Conservation (phyloP, 1,140 invertebrate species). For the Mylabris phalerata region DNA sequence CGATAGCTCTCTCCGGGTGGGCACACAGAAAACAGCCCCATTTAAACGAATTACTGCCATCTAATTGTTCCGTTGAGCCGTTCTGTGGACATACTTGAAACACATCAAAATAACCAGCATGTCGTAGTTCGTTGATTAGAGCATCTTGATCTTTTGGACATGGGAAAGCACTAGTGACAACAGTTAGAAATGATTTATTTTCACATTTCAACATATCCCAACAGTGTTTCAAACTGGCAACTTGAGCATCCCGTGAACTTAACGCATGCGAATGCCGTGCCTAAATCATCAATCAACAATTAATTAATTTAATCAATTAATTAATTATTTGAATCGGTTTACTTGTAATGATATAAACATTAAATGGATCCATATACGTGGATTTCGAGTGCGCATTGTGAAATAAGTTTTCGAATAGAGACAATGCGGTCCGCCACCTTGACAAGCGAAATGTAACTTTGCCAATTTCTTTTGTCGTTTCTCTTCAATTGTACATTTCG, state of each 20-base stretch:
- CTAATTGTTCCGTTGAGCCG: constrained; percentile 39
- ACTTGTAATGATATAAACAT: constrained; percentile 88
- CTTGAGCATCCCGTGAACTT: constrained; percentile 74
- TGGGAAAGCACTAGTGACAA: constrained; percentile 89
- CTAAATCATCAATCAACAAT: constrained; percentile 37
- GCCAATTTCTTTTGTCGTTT: constrained; percentile 74
- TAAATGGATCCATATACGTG: constrained; percentile 87
- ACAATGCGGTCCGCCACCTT: constrained; percentile 77
- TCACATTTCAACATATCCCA: constrained; percentile 90
- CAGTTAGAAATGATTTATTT: constrained; percentile 79
- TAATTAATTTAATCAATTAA: background rate
- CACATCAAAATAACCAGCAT: constrained; percentile 84
- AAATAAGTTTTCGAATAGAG: constrained; percentile 82
- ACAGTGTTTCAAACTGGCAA: constrained; percentile 79
- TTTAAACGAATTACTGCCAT: constrained; percentile 38
- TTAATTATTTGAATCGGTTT: background rate
- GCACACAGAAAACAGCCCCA: constrained; percentile 90
- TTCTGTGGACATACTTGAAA: constrained; percentile 65
- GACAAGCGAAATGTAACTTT: constrained; percentile 84
- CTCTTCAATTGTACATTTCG: constrained; percentile 85
- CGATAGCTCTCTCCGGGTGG: constrained; percentile 79
- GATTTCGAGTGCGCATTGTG: constrained; percentile 77
- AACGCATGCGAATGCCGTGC: constrained; percentile 72
- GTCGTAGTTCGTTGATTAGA: constrained; percentile 77
- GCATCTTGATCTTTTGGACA: constrained; percentile 81